A percentile compares a stretch with the other conserved stretches of the same genome.
phyloP scores from a whole-genome alignment of 1,140 invertebrate genomes.

The Lordiphosa clarofinis region DNA sequence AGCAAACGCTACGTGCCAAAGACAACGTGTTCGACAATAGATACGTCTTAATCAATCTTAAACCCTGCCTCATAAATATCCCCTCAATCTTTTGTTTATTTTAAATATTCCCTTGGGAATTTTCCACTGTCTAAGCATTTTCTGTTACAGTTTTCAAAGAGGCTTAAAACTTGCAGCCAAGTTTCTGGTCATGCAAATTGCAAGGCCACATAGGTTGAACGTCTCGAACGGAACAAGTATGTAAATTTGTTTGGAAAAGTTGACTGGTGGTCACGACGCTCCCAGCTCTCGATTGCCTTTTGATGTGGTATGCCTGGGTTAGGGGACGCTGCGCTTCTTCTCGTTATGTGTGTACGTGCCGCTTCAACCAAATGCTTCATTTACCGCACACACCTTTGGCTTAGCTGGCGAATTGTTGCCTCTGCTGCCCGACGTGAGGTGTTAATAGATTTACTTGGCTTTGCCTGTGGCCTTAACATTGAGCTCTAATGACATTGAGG shows the following conservation, averaged over 20 bases:
- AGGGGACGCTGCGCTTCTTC: neutral
- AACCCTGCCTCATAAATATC: constrained; percentile 7
- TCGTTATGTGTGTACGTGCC: constrained; percentile 44
- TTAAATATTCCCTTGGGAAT: constrained; percentile 44
- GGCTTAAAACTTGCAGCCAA: constrained; percentile 31
- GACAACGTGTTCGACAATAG: constrained; percentile 68
- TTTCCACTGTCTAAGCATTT: constrained; percentile 3
- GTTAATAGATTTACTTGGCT: constrained; percentile 73
- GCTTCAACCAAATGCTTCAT: constrained; percentile 58
- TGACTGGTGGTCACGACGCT: neutral
- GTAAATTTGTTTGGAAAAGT: constrained; percentile 67
- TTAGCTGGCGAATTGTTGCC: constrained; percentile 20
- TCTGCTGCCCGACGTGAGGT: constrained; percentile 42
- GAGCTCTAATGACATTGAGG: constrained; percentile 44
- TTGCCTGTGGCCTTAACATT: constrained; percentile 31
- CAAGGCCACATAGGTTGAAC: constrained; percentile 55
- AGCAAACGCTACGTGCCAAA: constrained; percentile 42
- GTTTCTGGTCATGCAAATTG: constrained; percentile 44
- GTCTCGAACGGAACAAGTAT: constrained; percentile 33
- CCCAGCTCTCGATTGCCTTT: constrained; percentile 57
- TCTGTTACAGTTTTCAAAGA: neutral
- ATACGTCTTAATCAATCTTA: constrained; percentile 77
- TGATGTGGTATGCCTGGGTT: constrained; percentile 49
- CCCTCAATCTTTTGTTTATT: constrained; percentile 35
- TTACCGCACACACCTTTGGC: constrained; percentile 61